Evolutionary conservation across 2,888 invertebrate genomes (phyloP), one percentile per base, ranked within the genome.

Genomic region (Cosmopolites sordidus): DNA sequence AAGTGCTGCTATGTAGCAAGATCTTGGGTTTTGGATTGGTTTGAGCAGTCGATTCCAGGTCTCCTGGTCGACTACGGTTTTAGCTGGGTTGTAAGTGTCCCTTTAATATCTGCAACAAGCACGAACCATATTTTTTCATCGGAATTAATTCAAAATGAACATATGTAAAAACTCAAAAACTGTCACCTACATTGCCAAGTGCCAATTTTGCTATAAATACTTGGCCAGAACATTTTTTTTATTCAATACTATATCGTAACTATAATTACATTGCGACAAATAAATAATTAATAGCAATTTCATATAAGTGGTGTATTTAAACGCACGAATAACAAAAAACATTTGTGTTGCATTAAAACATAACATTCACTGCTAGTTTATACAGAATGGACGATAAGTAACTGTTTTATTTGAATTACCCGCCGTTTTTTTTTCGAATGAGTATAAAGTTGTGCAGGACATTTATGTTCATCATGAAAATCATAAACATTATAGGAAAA

Each of bases 61-160:
- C 52, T 53, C 58, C 47, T 38, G 53, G 48, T 40, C 43, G 40
- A 45, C 48, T 58, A 57, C 48, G 48, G 51, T 56, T 60, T 56
- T 59, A 58, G 49, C 43, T 58, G 58, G 56, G 58, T 58, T 60
- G 9, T 46, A 44, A 47, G 39, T 48, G 40, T 57, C 54, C 61
- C 64, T 61, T 64, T 64, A 66, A 61, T 65, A 66, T 64, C 67
- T 68, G 66, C 38, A 67, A 62, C 61, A 62, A 54, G 33, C 59
- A 59, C 58, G 29, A 48, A 49, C 12, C 38, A 47, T 33, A n/a
- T n/a, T 6, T 33, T 12, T 12, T 33, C 33, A 12, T 33, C 11
- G 33, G 5, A 9, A 33, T 11, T 33, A 6, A 4, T 4, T 33
- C 11, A 33, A 33, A 33, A 33, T 12, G 11, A 12, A n/a, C 33